Base-by-base conservation (phyloP, 2,888 invertebrate species). In the Lottia scabra region DNA sequence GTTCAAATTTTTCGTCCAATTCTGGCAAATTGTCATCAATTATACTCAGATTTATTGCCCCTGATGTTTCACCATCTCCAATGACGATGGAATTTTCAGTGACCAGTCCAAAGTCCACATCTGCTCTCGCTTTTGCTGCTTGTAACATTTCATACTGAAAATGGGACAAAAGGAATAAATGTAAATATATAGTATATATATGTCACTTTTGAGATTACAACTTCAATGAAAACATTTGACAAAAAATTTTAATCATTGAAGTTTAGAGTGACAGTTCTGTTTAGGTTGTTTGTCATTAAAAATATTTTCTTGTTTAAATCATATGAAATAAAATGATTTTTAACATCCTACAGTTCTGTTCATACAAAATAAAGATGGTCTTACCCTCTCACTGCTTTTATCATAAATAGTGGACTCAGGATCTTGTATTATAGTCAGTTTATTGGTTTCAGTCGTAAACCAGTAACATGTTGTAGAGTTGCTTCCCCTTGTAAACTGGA, bases 1-100 rank as follows among this genome's bases (percentile, higher is more conserved):
- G 77, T 10, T 75, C 46, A 77, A 89, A 87, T 26, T 77, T 80
- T 72, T 88, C 88, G 66, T 81, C 80, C 2, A 88, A 79, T 78
- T 89, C 88, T 5, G 89, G 88, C 12, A 84, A 70, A 62, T 69
- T 79, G 72, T 88, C 88, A 46, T 84, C 81, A 1, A 83, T 56
- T 38, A 89, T 81, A 3, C 78, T 74, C 12, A 88, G 76, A 8
- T 84, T 85, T 12, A 89, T 76, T 15, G 69, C 73, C 8, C 81
- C 84, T 2, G 75, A 72, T n/a, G 77, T 78, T n/a, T 74, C 78
- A 8, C 85, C 85, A 72, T 85, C 85, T 16, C 74, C 74, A 5
- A 88, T 75, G 15, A 83, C 71, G 56, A 86, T 67, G 38, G 80
- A 83, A 23, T 77, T 81, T 72, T 78, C 78, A 23, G 76, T 79